Conservation (phyloP, 1,140 invertebrate species). For the Ctenoplectra terminalis region DNA sequence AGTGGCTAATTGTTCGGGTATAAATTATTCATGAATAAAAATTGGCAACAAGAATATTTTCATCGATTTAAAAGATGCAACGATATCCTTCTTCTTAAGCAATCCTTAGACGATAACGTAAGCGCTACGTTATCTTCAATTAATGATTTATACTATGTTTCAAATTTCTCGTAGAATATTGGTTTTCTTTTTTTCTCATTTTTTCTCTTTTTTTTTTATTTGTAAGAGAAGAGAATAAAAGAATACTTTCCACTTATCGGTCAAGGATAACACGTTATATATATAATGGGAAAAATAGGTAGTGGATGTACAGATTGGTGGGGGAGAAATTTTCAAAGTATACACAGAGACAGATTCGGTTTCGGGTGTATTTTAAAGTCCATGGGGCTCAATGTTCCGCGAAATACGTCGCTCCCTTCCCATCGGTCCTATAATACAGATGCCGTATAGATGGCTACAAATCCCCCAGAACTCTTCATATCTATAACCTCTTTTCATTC, state of each 20-base stretch:
- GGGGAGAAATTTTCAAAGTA: neutral
- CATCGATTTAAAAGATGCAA: no score
- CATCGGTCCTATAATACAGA: conserved; percentile 65
- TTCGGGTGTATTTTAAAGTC: conserved; percentile 73
- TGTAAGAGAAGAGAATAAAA: no score
- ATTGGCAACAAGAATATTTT: no score
- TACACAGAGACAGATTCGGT: conserved; percentile 57
- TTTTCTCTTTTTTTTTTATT: no score
- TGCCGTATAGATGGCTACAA: conserved; percentile 72
- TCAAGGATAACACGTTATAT: conserved; percentile 11
- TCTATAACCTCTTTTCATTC: conserved; percentile 70
- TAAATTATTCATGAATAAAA: neutral
- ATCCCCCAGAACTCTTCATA: conserved; percentile 75
- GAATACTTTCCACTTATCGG: neutral
- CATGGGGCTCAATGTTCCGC: conserved; percentile 76
- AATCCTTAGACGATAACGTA: no score
- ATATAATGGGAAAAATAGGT: neutral
- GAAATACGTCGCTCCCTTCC: conserved; percentile 68
- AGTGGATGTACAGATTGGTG: neutral
- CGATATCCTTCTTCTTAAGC: no score
- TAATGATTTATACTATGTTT: no score
- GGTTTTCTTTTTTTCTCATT: no score
- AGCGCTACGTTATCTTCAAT: no score
- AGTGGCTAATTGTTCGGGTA: neutral
- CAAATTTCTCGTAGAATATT: no score